Evolutionary conservation across 2,888 invertebrate species (phyloP), one percentile per base, ranked within the genome.

Genomic region (Alloscopus bannaensis): DNA sequence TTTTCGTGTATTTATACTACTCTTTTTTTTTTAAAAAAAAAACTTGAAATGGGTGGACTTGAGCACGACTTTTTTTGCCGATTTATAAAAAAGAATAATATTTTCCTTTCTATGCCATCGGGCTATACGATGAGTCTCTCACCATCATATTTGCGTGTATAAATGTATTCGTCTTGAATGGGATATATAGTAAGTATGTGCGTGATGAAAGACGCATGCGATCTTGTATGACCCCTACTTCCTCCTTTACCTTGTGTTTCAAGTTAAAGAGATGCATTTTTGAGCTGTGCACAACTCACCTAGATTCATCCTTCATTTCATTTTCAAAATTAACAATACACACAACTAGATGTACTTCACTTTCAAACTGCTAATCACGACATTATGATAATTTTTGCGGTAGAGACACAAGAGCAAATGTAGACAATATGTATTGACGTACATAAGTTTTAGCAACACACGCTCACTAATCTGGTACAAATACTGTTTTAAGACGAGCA

Each of bases 311-410:
- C 68, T 69, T 42, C 68, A 69, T 69, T 69, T 73, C 73, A 66
- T 73, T 73, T 66, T 73, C 65, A 45, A 64, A 73, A 20, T 45
- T 22, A 73, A 65, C 3, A 20, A 3, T 20, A 20, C 36, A 36
- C 36, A n/a, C n/a, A n/a, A n/a, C n/a, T n/a, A n/a, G n/a, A n/a
- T n/a, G n/a, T n/a, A n/a, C n/a, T n/a, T 6, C 16, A 22, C 52
- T 52, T 22, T 52, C 52, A 52, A 20, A 20, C 26, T 65, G 42
- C 29, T 65, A 73, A 66, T 66, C 65, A 65, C 29, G 57, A 57
- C 45, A 65, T 73, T 73, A 73, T 65, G 73, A 73, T 73, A 73
- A 66, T 73, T 73, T 66, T n/a, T n/a, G n/a, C n/a, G n/a, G n/a
- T n/a, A n/a, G n/a, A n/a, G n/a, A n/a, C n/a, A n/a, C n/a, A n/a